phyloP scores from a whole-genome alignment of 2,113 vertebrate species.

The Tenebrosternarchus preto region DNA sequence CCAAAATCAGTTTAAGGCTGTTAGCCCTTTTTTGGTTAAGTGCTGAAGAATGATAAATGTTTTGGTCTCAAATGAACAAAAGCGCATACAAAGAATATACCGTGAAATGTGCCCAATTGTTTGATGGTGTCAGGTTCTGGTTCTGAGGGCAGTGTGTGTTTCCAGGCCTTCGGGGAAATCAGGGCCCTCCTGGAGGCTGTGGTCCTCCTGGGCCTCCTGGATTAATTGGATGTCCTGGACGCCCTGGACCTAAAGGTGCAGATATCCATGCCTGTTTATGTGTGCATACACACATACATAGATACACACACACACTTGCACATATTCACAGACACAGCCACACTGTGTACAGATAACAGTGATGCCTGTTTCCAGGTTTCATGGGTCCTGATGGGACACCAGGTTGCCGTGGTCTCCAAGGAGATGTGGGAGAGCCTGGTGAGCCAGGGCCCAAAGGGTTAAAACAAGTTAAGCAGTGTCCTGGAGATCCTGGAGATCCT shows the following conservation, averaged over 20 bases:
- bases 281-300: background rate
- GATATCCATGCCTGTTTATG: too few relatives aligned
- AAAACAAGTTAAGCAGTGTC: background rate
- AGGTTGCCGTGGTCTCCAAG: slow-evolving; percentile 57
- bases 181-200: slow-evolving; percentile 55
- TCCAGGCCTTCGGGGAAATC: slow-evolving; percentile 61
- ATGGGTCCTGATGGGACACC: slow-evolving; percentile 48
- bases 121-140: background rate
- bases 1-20: too few relatives aligned
- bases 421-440: slow-evolving; percentile 62
- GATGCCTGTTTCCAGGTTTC: slow-evolving; percentile 53
- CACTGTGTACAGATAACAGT: background rate
- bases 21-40: too few relatives aligned
- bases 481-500: slow-evolving; percentile 61
- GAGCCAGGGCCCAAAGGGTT: slow-evolving; percentile 59
- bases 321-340: background rate
- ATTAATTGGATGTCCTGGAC: slow-evolving; percentile 60
- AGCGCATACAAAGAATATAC: too few relatives aligned
- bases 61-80: too few relatives aligned
- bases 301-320: background rate
- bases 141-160: background rate
- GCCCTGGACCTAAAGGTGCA: slow-evolving; percentile 63
- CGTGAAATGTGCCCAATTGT: too few relatives aligned
- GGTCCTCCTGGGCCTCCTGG: slow-evolving; percentile 63
- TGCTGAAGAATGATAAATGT: too few relatives aligned